Evolutionary conservation across 2,888 invertebrate genomes (phyloP).

Genomic region (Dromius quadrimaculatus): DNA sequence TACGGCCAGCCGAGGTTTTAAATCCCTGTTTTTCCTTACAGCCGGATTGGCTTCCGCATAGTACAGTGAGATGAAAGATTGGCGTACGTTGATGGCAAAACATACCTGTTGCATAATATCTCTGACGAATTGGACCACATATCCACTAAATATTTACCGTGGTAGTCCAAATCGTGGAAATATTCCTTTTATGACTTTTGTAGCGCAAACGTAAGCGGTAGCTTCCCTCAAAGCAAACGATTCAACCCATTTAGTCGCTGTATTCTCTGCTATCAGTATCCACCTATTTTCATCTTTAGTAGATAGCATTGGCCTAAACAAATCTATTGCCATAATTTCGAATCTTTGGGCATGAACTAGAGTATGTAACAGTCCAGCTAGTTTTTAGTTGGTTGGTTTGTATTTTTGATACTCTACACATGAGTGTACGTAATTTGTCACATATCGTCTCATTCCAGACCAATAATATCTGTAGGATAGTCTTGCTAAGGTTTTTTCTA

Average conservation of each 20-base stretch:
- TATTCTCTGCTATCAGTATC: slow-evolving; percentile 56
- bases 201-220: slow-evolving; percentile 58
- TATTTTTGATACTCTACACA: slow-evolving; percentile 53
- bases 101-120: slow-evolving; percentile 57
- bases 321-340: slow-evolving; percentile 9
- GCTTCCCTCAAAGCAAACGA: slow-evolving; percentile 59
- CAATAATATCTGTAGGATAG: slow-evolving; percentile 42
- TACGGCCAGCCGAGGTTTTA: slow-evolving; percentile 56
- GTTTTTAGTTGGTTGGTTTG: slow-evolving; percentile 32
- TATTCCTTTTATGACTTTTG: slow-evolving; percentile 58
- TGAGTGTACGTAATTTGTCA: slow-evolving; percentile 18
- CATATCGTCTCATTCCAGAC: slow-evolving; percentile 33
- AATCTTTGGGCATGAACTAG: slow-evolving; percentile 31
- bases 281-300: slow-evolving; percentile 55
- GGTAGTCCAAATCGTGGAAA: slow-evolving; percentile 60
- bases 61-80: slow-evolving; percentile 57
- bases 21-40: slow-evolving; percentile 57
- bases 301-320: slow-evolving; percentile 33
- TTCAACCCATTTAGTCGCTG: slow-evolving; percentile 12
- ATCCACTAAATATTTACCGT: slow-evolving; percentile 57
- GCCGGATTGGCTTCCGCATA: slow-evolving; percentile 60
- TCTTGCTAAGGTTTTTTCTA: slow-evolving; percentile 33
- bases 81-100: slow-evolving; percentile 55
- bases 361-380: slow-evolving; percentile 44
- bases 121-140: slow-evolving; percentile 56